Conservation (phyloP, 2,888 invertebrate genomes). For the Meta bourneti region DNA sequence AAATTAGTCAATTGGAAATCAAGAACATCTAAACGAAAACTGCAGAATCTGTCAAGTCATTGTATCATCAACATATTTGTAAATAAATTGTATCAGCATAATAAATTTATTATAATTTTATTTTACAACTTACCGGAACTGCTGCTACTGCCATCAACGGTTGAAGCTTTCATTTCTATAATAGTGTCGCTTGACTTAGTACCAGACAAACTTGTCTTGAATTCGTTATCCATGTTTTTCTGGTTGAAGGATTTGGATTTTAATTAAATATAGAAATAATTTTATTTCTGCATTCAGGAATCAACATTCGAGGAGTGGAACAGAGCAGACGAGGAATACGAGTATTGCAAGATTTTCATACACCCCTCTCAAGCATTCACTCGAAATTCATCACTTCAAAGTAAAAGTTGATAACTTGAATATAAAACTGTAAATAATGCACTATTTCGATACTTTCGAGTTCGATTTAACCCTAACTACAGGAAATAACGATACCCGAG, state of each 20-base stretch:
- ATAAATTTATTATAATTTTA: not conserved
- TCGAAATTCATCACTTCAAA: not conserved
- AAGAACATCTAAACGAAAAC: too few relatives aligned
- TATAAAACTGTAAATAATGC: not conserved
- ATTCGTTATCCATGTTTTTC: conserved; percentile 49
- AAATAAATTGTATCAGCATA: too few relatives aligned
- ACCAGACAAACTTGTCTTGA: conserved; percentile 36
- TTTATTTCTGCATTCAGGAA: conserved; percentile 17
- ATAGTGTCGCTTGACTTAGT: conserved; percentile 65
- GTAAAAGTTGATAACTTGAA: not conserved
- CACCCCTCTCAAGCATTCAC: not conserved
- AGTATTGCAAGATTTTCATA: not conserved
- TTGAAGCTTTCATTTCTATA: conserved; percentile 51
- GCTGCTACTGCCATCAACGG: conserved; percentile 20
- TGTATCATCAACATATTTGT: too few relatives aligned
- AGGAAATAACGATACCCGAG: conserved; percentile 28
- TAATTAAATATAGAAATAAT: not conserved
- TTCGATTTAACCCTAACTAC: conserved; percentile 54
- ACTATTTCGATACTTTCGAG: conserved; percentile 25
- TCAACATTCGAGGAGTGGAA: not conserved
- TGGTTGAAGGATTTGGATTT: not conserved
- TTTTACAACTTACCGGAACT: conserved; percentile 57
- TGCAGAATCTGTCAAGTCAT: too few relatives aligned
- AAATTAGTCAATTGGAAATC: too few relatives aligned
- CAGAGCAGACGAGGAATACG: not conserved